These are phyloP conservation scores for Reticulitermes lucifugus DNA, from an alignment of 2,888 invertebrate species.

Conservation along the genomic window DNA sequence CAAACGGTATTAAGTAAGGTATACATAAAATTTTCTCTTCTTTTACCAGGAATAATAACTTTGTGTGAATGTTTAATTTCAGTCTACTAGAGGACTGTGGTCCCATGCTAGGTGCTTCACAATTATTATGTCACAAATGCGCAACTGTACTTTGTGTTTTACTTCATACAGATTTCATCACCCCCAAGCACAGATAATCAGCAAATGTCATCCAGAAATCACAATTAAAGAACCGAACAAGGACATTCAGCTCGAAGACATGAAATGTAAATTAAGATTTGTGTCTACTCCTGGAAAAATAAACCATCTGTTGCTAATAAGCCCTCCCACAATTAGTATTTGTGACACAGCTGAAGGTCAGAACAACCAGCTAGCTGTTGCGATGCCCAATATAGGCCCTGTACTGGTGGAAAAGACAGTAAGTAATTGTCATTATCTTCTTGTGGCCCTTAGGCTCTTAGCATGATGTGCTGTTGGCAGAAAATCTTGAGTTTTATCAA, in stretches of 20 bases:
- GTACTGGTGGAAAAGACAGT: conserved; percentile 54
- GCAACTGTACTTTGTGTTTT: too few relatives aligned
- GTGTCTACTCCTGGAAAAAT: conserved; percentile 60
- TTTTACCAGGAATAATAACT: too few relatives aligned
- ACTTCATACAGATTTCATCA: conserved; percentile 60
- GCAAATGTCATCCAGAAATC: conserved; percentile 57
- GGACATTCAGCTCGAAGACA: conserved; percentile 58
- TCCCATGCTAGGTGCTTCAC: too few relatives aligned
- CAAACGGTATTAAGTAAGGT: too few relatives aligned
- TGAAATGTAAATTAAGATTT: conserved; percentile 61
- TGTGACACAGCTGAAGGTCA: conserved; percentile 56
- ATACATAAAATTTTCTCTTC: too few relatives aligned
- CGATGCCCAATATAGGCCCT: conserved; percentile 57
- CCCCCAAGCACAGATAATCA: conserved; percentile 59
- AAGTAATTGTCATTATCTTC: not conserved
- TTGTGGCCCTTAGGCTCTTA: not conserved
- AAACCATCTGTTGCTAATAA: conserved; percentile 58
- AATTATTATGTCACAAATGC: too few relatives aligned
- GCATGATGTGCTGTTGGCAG: too few relatives aligned
- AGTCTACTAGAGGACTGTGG: too few relatives aligned
- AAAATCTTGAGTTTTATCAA: too few relatives aligned
- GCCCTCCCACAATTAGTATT: conserved; percentile 61
- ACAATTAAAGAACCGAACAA: conserved; percentile 55
- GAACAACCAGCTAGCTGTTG: conserved; percentile 57
- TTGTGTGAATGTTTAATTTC: too few relatives aligned